phyloP scores from a whole-genome alignment of 2,113 vertebrate species.

The Ceyx cyanopectus region DNA sequence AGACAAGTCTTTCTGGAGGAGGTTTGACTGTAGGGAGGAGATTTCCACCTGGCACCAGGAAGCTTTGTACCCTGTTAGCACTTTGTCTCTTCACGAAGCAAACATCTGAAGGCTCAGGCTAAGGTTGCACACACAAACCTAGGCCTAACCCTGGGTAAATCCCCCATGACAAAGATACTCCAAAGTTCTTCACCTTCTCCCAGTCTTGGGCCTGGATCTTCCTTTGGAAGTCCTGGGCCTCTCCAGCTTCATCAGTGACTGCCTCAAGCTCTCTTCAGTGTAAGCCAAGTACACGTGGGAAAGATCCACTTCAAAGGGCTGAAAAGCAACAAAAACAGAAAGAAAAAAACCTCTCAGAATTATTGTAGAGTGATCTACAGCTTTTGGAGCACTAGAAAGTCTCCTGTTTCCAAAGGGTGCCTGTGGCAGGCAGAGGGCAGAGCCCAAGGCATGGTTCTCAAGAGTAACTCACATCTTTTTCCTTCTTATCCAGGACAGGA shows the following conservation, averaged over 20 bases:
- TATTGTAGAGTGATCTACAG: background rate
- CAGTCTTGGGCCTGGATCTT: conserved; percentile 91
- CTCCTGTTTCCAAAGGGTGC: background rate
- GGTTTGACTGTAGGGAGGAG: background rate
- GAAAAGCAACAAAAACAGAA: background rate
- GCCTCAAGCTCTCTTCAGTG: conserved; percentile 95
- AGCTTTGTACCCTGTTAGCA: background rate
- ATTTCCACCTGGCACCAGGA: background rate
- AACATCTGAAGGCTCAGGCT: background rate
- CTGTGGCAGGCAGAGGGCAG: background rate
- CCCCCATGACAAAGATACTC: conserved; percentile 11
- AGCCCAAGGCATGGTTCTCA: background rate
- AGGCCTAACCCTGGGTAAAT: background rate
- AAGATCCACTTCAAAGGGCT: conserved; percentile 98
- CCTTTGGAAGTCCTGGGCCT: conserved; percentile 94
- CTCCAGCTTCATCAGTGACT: conserved; percentile 95
- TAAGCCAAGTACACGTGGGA: conserved; percentile 96
- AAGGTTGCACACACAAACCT: background rate
- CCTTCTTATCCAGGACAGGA: conserved; percentile 94
- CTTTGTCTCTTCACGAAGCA: background rate
- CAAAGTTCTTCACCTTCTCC: conserved; percentile 85
- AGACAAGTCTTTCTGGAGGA: background rate
- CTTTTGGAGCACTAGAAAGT: background rate
- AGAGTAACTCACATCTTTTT: conserved; percentile 91
- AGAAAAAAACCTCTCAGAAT: background rate